phyloP scores from a whole-genome alignment of 2,113 vertebrate species.

The Xiphias gladius region DNA sequence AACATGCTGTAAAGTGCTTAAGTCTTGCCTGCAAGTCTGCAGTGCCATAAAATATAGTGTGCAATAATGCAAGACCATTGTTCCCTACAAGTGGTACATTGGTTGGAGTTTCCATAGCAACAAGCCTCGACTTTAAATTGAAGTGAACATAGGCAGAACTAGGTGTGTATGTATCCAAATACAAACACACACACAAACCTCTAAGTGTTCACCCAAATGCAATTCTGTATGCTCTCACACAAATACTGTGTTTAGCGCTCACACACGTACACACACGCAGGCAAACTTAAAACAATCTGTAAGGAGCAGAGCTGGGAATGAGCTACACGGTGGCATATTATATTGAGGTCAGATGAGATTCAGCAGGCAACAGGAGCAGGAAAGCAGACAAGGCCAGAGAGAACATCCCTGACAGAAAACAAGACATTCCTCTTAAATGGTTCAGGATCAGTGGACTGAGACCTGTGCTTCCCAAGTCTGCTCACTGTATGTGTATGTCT shows the following conservation, averaged over 20 bases:
- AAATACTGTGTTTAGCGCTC: conserved; percentile 40
- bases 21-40: conserved; percentile 58
- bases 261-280: conserved; percentile 20
- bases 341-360: conserved; percentile 73
- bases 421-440: conserved; percentile 79
- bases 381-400: conserved; percentile 64
- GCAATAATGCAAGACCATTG: conserved; percentile 75
- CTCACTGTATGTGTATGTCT: conserved; percentile 43
- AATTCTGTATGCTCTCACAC: conserved; percentile 1
- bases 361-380: conserved; percentile 53
- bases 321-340: conserved; percentile 69
- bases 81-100: conserved; percentile 67
- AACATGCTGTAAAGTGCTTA: conserved; percentile 60
- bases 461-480: conserved; percentile 71
- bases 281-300: conserved; percentile 68
- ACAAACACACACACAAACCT: conserved; percentile 51
- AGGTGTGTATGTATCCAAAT: conserved; percentile 59
- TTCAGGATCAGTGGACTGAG: conserved; percentile 81
- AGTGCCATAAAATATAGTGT: conserved; percentile 64
- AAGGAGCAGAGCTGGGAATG: conserved; percentile 51
- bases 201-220: conserved; percentile 38
- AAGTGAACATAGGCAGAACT: conserved; percentile 64
- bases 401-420: conserved; percentile 79
- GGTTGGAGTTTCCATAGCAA: conserved; percentile 85
- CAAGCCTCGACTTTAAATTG: conserved; percentile 77